Base-by-base conservation (phyloP, 2,113 vertebrate genomes). In the Eptatretus burgeri region DNA sequence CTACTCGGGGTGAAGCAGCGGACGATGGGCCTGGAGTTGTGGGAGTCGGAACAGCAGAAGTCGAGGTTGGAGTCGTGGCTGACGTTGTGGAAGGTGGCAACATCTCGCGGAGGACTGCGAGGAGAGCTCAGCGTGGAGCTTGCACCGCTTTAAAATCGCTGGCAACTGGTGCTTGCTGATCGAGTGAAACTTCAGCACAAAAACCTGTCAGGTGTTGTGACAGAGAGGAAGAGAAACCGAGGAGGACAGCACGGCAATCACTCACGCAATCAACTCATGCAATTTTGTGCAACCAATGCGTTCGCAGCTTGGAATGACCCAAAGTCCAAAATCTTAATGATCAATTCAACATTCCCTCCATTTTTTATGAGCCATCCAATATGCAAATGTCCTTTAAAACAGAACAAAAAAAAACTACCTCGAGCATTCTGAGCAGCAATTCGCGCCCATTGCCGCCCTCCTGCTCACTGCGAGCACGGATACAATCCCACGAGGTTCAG, bases 71-170 rank as follows among this genome's bases (percentile, higher is more conserved):
- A 50, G 12, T n/a, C 62, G 19, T 63, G 11, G 13, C 50, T 17
- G 50, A 63, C 65, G 49, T 63, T 1, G 78, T 80, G 8, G 80
- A 82, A 10, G 82, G 81, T 2, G 84, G 69, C 0, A 85, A 85
- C 1, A 89, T 86, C 1, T 82, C 81, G 0, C 87, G 82, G 27
- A 98, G 71, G 0, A 74, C 71, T 0, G 82, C 73, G 13, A 95
- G 88, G 1, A 80, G 0, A 98, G 79, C 68, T 98, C 91, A 0
- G 91, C 93, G 73, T 98, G 91, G 1, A 87, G 87, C 65, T 91
- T 98, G 76, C 91, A 98, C 70, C 94, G 93, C 64, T 94, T 98
- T 69, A 98, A 98, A 67, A 98, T 93, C n/a, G 86, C 82, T 9
- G 85, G 83, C 0, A 98, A 82, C 69, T 98, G 91, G 70, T 98